Conservation (phyloP, 2,113 vertebrate genomes). For the Apeltes quadracus region DNA sequence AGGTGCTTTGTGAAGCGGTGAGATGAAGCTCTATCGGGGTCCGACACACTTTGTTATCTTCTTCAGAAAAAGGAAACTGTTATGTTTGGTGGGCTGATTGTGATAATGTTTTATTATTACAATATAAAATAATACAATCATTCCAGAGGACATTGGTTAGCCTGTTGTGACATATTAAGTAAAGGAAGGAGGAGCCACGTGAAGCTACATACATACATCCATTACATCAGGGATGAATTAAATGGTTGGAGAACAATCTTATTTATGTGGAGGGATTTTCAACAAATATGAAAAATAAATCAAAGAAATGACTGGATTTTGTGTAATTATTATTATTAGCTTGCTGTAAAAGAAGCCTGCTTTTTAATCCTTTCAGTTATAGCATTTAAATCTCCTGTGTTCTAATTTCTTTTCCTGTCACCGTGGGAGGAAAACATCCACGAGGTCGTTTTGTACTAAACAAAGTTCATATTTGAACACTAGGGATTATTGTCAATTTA, state of each 20-base stretch:
- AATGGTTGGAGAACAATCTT: background rate
- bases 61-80: background rate
- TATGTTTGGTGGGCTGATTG: background rate
- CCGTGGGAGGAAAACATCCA: conserved; percentile 11
- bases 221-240: background rate
- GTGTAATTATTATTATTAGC: background rate
- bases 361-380: background rate
- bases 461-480: background rate
- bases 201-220: background rate
- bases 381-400: background rate
- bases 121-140: background rate
- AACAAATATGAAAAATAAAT: background rate
- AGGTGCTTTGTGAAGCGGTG: background rate
- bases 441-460: background rate
- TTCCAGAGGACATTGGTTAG: background rate
- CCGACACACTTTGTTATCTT: background rate
- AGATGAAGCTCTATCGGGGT: background rate
- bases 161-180: background rate
- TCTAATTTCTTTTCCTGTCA: background rate
- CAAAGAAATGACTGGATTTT: too few relatives aligned
- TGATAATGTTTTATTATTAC: too few relatives aligned
- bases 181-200: background rate
- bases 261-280: background rate
- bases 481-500: background rate
- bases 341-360: background rate